These are phyloP conservation scores for Incurvaria masculella DNA, from an alignment of 2,888 invertebrate species.

Conservation along the genomic window DNA sequence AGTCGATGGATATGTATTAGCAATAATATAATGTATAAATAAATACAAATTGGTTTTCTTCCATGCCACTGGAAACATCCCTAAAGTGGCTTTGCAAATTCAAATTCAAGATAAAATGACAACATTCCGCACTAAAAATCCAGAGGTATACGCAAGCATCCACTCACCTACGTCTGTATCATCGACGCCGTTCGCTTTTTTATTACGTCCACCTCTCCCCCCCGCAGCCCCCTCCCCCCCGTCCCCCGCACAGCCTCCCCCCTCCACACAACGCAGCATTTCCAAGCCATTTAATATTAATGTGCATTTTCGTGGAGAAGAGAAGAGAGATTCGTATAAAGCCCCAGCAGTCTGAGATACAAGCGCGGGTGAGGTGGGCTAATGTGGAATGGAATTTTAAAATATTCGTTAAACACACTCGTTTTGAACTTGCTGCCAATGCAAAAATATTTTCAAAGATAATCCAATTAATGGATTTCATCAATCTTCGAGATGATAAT, in stretches of 20 bases:
- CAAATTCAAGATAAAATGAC: conserved; percentile 12
- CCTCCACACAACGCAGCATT: conserved; percentile 47
- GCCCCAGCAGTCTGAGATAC: conserved; percentile 44
- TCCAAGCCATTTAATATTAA: conserved; percentile 61
- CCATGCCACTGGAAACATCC: no score
- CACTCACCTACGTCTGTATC: conserved; percentile 24
- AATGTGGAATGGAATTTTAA: conserved; percentile 41
- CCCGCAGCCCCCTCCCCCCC: conserved; percentile 18
- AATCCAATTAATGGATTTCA: no score
- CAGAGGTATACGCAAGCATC: conserved; percentile 13
- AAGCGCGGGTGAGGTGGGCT: conserved; percentile 35
- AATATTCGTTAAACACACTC: no score
- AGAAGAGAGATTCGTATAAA: conserved; percentile 53
- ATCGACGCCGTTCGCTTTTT: conserved; percentile 46
- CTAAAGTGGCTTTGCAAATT: conserved; percentile 8
- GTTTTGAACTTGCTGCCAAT: no score
- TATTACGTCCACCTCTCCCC: conserved; percentile 33
- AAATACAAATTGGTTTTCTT: no score
- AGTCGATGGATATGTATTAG: no score
- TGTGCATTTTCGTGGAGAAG: conserved; percentile 57
- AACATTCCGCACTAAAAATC: conserved; percentile 12
- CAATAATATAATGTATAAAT: no score
- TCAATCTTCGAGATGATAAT: no score
- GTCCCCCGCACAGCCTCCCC: conserved; percentile 17
- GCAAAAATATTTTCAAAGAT: no score